Conservation (phyloP, 2,888 invertebrate genomes). For the Lymantria monacha region DNA sequence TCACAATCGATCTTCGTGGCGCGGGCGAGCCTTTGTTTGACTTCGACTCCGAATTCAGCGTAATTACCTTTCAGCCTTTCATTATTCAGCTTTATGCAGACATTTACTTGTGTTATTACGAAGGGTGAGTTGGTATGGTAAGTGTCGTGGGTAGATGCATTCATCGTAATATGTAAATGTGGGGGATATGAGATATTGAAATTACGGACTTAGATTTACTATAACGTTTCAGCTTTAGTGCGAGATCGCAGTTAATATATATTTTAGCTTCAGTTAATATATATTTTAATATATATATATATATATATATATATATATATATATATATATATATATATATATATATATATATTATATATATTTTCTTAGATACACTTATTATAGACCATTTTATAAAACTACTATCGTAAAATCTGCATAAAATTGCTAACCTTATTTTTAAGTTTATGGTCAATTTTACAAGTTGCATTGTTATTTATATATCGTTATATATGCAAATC, state of each 20-base stretch:
- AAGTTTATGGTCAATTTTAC: no score
- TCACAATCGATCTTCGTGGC: conserved; percentile 73
- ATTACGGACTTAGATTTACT: conserved; percentile 63
- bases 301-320: no score
- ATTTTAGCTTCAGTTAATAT: no score
- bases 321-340: no score
- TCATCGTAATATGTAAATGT: conserved; percentile 80
- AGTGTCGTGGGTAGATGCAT: conserved; percentile 79
- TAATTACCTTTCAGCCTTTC: conserved; percentile 82
- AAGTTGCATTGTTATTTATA: no score
- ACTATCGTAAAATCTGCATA: no score
- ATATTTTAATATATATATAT: no score
- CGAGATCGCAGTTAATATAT: conserved; percentile 35
- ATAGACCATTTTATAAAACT: no score
- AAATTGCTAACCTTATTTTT: no score
- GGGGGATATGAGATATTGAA: conserved; percentile 76
- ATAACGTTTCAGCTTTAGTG: conserved; percentile 46
- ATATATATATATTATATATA: no score
- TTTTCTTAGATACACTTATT: conserved; percentile 11
- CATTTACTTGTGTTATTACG: conserved; percentile 80
- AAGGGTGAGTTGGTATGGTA: conserved; percentile 72
- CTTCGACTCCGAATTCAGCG: conserved; percentile 79
- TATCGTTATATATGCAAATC: no score
- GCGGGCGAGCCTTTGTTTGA: conserved; percentile 77
- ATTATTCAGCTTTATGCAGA: conserved; percentile 82